Base-by-base conservation (phyloP, 2,888 invertebrate species). In the Agriopis leucophaearia region DNA sequence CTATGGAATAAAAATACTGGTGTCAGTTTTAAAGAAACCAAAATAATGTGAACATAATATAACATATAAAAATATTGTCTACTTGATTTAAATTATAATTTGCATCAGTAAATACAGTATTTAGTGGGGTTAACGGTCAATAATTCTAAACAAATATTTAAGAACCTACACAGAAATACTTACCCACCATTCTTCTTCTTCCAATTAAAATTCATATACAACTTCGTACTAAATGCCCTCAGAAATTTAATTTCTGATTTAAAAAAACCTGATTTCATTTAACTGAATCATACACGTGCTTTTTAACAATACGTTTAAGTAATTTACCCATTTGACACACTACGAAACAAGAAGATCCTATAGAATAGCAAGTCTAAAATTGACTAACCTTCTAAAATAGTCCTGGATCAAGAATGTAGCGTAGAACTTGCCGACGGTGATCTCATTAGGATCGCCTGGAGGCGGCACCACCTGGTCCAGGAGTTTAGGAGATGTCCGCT, bases 401-500 rank as follows among this genome's bases (percentile, higher is more conserved):
- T 99, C 99, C 93, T 99, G 99, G 83, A 99, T 99, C 40, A 99
- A 96, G 95, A 99, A 99, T n/a, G 99, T 99, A 54, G 99, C 99
- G 91, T 99, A 99, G 94, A 99, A 99, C 92, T 99, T 99, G 66
- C 99, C 99, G 10, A 99, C 99, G 0, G 99, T 99, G 56, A 99
- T 99, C 91, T 99, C 99, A 87, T 99, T 99, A 84, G 99, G 99
- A 74, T 98, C 98, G 82, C 99, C 99, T 0, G 99, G 99, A 0
- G 99, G 99, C 36, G 99, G 99, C 0, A 99, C 99, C 48, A 99
- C 99, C 94, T 99, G 99, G 89, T 99, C 99, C 76, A 99, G 91
- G 63, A 99, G 95, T 88, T 98, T 98, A 0, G 98, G 97, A 86
- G 97, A 99, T 0, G 99, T 99, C 64, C 99, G 95, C 86, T 99